Percentiles rank a stretch among this genome's conserved stretches.
phyloP scores from a whole-genome alignment of 2,797 vertebrate genomes.

The Pseudochirops cupreus region DNA sequence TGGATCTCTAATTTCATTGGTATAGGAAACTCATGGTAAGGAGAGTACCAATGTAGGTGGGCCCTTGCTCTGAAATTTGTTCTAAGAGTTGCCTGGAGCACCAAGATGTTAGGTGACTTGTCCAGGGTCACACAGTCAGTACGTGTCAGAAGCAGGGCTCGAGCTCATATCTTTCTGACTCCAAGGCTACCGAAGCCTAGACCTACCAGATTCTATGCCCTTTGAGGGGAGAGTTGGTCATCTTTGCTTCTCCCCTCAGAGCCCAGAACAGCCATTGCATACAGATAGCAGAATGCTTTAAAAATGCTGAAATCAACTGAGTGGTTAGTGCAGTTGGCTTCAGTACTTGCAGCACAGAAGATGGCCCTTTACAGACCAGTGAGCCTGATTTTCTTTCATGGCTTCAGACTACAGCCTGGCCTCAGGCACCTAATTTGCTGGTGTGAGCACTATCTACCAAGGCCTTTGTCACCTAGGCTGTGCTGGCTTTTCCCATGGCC shows the following conservation, averaged over 20 bases:
- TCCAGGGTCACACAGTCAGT: not conserved
- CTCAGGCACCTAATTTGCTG: not conserved
- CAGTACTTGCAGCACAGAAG: conserved; percentile 5
- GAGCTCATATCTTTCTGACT: no score
- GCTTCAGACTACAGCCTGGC: not conserved
- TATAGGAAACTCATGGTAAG: no score
- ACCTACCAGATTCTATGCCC: not conserved
- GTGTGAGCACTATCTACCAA: not conserved
- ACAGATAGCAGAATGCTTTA: not conserved
- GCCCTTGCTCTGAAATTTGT: no score
- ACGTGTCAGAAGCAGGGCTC: not conserved
- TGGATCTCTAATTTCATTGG: no score
- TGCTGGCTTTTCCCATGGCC: not conserved
- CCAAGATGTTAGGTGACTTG: not conserved
- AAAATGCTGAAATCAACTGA: conserved; percentile 36
- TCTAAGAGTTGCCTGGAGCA: no score
- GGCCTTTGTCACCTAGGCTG: not conserved
- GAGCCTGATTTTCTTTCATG: not conserved
- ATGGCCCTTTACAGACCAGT: not conserved
- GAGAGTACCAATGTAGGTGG: no score
- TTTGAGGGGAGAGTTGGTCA: not conserved
- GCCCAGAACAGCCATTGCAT: not conserved
- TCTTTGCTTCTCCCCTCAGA: not conserved
- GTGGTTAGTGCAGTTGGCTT: conserved; percentile 15
- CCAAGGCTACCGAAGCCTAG: not conserved